Percentiles rank a stretch among this genome's conserved stretches.
Conservation (phyloP, 2,113 vertebrate species). For the Oreotrochilus melanogaster region DNA sequence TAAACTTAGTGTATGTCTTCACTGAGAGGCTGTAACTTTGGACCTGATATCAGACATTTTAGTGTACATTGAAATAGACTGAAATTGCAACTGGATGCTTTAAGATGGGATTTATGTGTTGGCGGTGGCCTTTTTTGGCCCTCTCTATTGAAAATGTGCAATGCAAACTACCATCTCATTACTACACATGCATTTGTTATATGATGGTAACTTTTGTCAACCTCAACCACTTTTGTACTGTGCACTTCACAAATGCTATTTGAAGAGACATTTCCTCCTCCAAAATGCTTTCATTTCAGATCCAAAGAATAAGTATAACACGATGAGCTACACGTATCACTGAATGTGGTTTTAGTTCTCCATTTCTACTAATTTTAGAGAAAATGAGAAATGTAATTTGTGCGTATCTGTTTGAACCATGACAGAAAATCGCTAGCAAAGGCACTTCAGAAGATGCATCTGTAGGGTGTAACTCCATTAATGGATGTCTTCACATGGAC, state of each 20-base stretch:
- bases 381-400: background rate
- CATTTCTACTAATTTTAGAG: background rate
- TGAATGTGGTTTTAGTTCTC: background rate
- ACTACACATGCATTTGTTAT: background rate
- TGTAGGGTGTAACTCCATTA: background rate
- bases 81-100: background rate
- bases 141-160: background rate
- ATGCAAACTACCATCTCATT: background rate
- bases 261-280: background rate
- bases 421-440: background rate
- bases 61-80: background rate
- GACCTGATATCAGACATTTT: background rate
- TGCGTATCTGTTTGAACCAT: background rate
- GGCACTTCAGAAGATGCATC: background rate
- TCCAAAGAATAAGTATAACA: background rate
- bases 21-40: background rate
- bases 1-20: background rate
- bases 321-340: background rate
- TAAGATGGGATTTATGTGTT: background rate
- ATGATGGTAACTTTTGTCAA: background rate
- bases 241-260: background rate
- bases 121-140: background rate
- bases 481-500: background rate
- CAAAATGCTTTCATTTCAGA: background rate
- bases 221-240: background rate